Percentiles rank a stretch among this genome's conserved stretches.
phyloP scores from a whole-genome alignment of 2,888 invertebrate species.

The Epirrita christyi region DNA sequence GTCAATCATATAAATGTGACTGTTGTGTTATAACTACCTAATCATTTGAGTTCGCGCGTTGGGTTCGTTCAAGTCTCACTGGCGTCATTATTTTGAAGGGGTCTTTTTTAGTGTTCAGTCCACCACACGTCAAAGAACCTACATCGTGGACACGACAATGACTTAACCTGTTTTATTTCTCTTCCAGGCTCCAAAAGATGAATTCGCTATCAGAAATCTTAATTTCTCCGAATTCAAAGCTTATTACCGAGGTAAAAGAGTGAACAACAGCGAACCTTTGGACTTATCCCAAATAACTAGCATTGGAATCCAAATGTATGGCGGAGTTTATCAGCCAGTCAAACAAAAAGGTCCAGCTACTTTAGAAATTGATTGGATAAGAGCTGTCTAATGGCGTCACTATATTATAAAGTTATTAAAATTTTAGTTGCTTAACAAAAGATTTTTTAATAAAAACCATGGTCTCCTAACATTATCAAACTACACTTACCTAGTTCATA shows the following conservation, averaged over 20 bases:
- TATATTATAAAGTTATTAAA: not conserved
- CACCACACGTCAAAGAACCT: no score
- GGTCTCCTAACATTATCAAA: no score
- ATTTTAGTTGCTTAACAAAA: no score
- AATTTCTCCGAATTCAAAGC: constrained; percentile 85
- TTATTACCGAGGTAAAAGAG: constrained; percentile 84
- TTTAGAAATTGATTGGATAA: constrained; percentile 86
- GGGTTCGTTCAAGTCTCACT: no score
- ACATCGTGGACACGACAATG: constrained; percentile 29
- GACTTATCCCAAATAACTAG: constrained; percentile 84
- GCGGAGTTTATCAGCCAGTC: constrained; percentile 86
- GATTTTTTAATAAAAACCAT: no score
- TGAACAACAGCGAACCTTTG: constrained; percentile 83
- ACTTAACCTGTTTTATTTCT: not conserved
- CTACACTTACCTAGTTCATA: no score
- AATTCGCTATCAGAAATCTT: constrained; percentile 80
- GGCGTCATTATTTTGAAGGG: no score
- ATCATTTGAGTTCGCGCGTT: no score
- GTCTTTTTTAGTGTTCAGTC: no score
- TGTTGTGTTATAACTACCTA: no score
- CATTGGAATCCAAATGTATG: constrained; percentile 87
- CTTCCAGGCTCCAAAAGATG: constrained; percentile 80
- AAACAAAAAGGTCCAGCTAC: constrained; percentile 87
- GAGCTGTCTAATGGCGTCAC: constrained; percentile 57
- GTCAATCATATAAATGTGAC: no score